phyloP scores from a whole-genome alignment of 2,113 vertebrate genomes.

The Callocephalon fimbriatum region DNA sequence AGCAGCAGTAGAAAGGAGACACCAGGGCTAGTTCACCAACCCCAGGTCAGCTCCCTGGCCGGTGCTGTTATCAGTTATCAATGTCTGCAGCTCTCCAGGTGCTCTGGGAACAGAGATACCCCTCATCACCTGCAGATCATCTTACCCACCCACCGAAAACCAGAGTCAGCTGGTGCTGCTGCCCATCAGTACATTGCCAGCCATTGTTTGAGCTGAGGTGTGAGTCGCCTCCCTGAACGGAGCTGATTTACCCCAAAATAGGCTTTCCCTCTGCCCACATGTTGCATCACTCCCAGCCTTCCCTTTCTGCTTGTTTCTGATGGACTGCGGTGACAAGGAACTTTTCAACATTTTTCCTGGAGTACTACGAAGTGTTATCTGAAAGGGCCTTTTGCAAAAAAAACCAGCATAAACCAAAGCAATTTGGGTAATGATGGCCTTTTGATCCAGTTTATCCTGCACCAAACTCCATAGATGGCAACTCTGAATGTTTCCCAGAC shows the following conservation, averaged over 20 bases:
- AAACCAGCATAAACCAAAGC: background rate
- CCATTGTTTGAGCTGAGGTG: background rate
- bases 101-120: background rate
- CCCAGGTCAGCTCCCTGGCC: background rate
- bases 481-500: constrained; percentile 50
- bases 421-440: background rate
- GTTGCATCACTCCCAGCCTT: background rate
- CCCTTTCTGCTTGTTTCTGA: background rate
- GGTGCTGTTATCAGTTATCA: background rate
- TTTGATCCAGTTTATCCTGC: background rate
- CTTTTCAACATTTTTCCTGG: background rate
- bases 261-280: background rate
- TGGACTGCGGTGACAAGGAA: background rate
- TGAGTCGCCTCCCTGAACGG: background rate
- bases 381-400: background rate
- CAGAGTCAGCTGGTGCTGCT: background rate
- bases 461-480: constrained; percentile 15
- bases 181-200: background rate
- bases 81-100: constrained; percentile 27
- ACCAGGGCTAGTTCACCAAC: background rate
- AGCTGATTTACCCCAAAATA: background rate
- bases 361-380: background rate
- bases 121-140: background rate
- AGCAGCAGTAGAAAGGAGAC: constrained; percentile 17
- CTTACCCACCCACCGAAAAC: background rate